Evolutionary conservation across 2,888 invertebrate species (phyloP), one percentile per base, ranked within the genome.

Genomic region (Horisme vitalbata): DNA sequence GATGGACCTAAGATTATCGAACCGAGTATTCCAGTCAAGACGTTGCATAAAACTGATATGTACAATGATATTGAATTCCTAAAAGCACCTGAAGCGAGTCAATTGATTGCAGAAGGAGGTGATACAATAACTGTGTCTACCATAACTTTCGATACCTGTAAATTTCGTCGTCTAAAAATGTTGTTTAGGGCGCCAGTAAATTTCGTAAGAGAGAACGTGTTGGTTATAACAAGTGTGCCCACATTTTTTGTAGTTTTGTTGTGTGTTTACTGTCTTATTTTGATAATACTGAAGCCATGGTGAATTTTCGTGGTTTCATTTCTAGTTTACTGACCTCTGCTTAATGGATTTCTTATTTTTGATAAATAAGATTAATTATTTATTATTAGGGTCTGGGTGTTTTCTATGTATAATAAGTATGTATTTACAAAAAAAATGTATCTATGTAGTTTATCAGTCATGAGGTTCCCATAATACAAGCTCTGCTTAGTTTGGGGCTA

Each of bases 161-260:
- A 48, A 1, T 28, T 50, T 4, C 5, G 32, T 8, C 45, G 44
- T 13, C 3, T 65, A 0, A 63, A 60, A 37, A 20, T 35, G 0
- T 14, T 67, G 0, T 39, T 75, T 0, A 12, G 47, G 11, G 52
- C 41, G 11, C 61, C 75, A 0, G 3, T 68, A 0, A 34, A 34
- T 7, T 84, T 83, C 57, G 0, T 84, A 0, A 70, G 65, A 50
- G 77, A 80, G 47, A 87, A 87, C 47, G 45, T 71, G 18, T 55
- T 81, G 18, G 70, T 87, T 0, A 57, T 87, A 10, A 61, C 66
- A 0, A 77, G 77, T 63, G 79, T 83, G 0, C 85, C 87, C 1
- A 63, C 71, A 5, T 85, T 86, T 55, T 71, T 84, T 41, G 51
- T 78, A 12, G 52, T 70, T 15, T 18, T 86, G 32, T 55, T 82